These are phyloP conservation scores for Otolemur garnettii DNA, from an alignment of 2,113 vertebrate species.

Conservation along the genomic window DNA sequence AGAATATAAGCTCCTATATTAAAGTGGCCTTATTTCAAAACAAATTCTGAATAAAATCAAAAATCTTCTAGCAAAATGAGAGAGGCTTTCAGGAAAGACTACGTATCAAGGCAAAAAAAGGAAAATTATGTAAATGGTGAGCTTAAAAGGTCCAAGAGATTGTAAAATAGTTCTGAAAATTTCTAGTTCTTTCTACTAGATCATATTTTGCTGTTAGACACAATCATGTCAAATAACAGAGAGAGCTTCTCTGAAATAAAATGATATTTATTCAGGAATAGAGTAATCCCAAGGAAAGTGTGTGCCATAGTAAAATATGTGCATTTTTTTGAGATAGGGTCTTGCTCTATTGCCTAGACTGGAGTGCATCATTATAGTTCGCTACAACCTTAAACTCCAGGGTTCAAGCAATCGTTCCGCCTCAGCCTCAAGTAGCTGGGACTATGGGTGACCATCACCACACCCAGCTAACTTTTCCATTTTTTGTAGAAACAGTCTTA, in stretches of 20 bases:
- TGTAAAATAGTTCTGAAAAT: neutral
- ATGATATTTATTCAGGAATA: neutral
- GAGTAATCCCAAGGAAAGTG: neutral
- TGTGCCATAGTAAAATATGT: neutral
- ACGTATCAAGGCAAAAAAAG: neutral
- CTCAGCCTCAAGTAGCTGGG: no score
- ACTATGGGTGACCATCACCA: no score
- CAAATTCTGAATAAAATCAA: neutral
- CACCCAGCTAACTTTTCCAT: no score
- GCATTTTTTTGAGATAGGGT: no score
- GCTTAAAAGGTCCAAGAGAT: neutral
- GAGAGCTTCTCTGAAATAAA: neutral
- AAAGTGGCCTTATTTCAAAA: neutral
- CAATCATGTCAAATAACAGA: neutral
- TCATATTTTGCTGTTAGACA: neutral
- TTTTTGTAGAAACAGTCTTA: no score
- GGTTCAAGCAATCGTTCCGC: no score
- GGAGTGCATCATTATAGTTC: no score
- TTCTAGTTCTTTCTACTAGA: neutral
- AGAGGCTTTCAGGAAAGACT: neutral
- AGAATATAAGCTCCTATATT: neutral
- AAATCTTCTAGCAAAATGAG: neutral
- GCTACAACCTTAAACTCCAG: no score
- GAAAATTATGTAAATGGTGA: neutral
- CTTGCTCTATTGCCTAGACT: no score